A percentile compares a stretch with the other conserved stretches of the same genome.
These are phyloP conservation scores for Lota lota DNA, from an alignment of 2,113 vertebrate species.

Conservation along the genomic window DNA sequence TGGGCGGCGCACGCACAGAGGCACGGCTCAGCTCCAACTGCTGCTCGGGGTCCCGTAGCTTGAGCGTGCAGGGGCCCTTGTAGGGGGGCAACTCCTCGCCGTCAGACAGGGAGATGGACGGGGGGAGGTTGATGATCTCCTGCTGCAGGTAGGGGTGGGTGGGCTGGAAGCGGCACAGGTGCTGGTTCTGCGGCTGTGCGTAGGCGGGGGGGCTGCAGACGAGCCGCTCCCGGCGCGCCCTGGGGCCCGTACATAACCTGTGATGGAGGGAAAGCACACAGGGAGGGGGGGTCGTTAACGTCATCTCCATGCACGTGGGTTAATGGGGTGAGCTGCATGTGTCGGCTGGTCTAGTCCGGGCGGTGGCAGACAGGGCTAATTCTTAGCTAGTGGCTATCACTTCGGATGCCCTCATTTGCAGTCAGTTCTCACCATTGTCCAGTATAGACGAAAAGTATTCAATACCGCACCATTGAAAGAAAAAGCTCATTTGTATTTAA, in stretches of 20 bases:
- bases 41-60: constrained; percentile 86
- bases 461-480: no score
- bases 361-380: no score
- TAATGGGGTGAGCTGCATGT: no score
- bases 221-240: constrained; percentile 55
- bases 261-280: no score
- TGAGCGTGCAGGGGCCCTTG: constrained; percentile 82
- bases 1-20: constrained; percentile 85
- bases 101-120: constrained; percentile 85
- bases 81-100: constrained; percentile 86
- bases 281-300: no score
- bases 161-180: constrained; percentile 86
- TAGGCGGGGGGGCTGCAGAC: constrained; percentile 77
- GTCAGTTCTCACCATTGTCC: no score
- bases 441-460: no score
- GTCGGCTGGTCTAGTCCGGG: no score
- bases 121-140: constrained; percentile 84
- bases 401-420: no score
- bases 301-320: no score
- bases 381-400: no score
- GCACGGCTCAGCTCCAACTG: constrained; percentile 88
- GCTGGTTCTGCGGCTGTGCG: constrained; percentile 75
- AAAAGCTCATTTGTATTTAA: no score
- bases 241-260: constrained; percentile 76
- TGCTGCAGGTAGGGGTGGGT: constrained; percentile 86